Evolutionary conservation across 2,113 vertebrate species (phyloP), one percentile per base, ranked within the genome.

Genomic region (Mystacornis crossleyi): DNA sequence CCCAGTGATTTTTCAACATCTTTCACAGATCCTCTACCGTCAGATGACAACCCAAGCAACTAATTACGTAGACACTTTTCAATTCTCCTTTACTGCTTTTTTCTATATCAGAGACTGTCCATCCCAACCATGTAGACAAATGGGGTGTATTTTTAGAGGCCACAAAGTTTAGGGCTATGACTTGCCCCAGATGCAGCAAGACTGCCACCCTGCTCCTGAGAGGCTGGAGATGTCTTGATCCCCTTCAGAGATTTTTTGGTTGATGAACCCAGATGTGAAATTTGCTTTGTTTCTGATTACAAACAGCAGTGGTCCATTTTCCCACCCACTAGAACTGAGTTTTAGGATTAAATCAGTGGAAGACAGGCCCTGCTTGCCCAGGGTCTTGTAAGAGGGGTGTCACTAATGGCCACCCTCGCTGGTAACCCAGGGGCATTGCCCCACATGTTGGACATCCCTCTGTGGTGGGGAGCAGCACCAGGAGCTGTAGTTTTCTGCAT

Each of bases 331-430:
- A 14, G 33, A 48, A 62, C 3, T 51, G 31, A 70, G 29, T 9
- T 18, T 23, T 75, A 3, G 58, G 10, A 65, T 79, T 67, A 53
- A 87, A 69, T 14, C 5, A 47, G 20, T 6, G 10, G 29, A 42
- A 82, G 15, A 50, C 4, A 54, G 53, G 21, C 5, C 13, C 15
- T 60, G 18, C 18, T 48, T 69, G 18, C 13, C 28, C 36, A 40
- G 24, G 12, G 4, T 55, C 51, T 78, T 40, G 26, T 25, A n/a
- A 69, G 24, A 24, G 18, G 9, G 16, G 26, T 26, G 18, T 23
- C 65, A 66, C 18, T 0, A 1, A 15, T 3, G 34, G 33, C 15
- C 40, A 67, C 43, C 16, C 18, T 3, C 0, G 0, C 8, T 42
- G 57, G 55, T 42, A 67, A 40, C 2, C 11, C 36, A 36, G 9